A percentile compares a stretch with the other conserved stretches of the same genome.
Conservation (phyloP, 2,888 invertebrate genomes). For the Pammene aurita region DNA sequence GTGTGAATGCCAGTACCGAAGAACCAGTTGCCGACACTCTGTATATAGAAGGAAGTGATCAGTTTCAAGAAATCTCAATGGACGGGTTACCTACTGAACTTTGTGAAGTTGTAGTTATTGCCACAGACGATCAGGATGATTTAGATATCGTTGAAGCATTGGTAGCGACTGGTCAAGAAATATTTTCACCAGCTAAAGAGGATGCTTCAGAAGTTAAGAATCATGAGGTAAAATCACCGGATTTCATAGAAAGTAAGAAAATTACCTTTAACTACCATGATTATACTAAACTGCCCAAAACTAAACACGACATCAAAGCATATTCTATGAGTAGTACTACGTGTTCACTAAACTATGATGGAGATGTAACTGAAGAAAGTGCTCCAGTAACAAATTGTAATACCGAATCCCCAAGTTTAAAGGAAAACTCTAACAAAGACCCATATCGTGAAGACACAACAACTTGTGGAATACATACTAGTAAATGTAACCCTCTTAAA, state of each 20-base stretch:
- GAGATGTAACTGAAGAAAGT: background rate
- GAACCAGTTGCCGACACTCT: background rate
- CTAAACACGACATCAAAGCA: background rate
- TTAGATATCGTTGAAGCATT: slow-evolving; percentile 1
- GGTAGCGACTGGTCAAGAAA: slow-evolving; percentile 3
- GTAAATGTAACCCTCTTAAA: slow-evolving; percentile 1
- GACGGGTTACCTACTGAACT: slow-evolving; percentile 22
- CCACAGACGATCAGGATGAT: background rate
- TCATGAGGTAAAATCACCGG: slow-evolving; percentile 7
- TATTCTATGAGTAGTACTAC: background rate
- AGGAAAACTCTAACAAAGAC: background rate
- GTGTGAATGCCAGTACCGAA: background rate
- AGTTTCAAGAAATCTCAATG: slow-evolving; percentile 9
- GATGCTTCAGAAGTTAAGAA: background rate
- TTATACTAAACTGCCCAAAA: slow-evolving; percentile 22
- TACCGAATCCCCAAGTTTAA: background rate
- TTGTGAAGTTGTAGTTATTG: slow-evolving; percentile 25
- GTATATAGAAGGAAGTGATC: background rate
- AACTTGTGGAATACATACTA: background rate
- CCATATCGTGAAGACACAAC: background rate
- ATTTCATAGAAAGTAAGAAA: slow-evolving; percentile 28
- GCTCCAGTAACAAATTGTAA: background rate
- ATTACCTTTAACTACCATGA: slow-evolving; percentile 35
- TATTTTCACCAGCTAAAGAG: background rate
- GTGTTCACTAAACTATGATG: background rate